Evolutionary conservation across 2,888 invertebrate species (phyloP), one percentile per base, ranked within the genome.

Genomic region (Amphipyra berbera): DNA sequence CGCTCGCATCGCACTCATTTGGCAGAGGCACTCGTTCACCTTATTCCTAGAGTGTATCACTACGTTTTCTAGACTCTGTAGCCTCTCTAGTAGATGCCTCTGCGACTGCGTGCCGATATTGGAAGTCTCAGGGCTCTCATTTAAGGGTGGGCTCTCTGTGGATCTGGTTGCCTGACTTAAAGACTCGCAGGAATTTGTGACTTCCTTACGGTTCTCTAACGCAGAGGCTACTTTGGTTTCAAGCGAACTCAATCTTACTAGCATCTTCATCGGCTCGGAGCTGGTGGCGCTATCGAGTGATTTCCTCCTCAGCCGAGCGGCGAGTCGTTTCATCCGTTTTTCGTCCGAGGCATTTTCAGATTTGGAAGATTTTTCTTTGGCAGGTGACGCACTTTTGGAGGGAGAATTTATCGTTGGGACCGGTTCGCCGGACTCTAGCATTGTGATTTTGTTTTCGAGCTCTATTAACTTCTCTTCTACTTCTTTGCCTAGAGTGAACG

Each of bases 381-480:
- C 91, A 83, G 95, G 89, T 72, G 95, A 95, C 73, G 92, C 88
- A 75, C 95, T 95, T 81, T 96, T 96, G 6, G 95, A 95, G 42
- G 94, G 95, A 53, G 91, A 89, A 67, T 93, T 92, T 54, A 93
- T 92, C 10, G 86, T 90, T 12, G 95, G 93, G 30, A 93, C 90
- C 2, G 92, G 79, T 55, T 95, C 90, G 27, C 92, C 91, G 12
- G 91, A 85, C 83, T 97, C 97, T 55, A 97, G 88, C 69, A 96
- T 95, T 58, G 96, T 95, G 49, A 98, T 97, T 91, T 97, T 97
- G 52, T 96, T 96, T 90, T 98, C 98, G 63, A 98, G 89, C 85
- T 97, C 97, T n/a, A 96, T 96, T 47, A 98, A 95, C 87, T 98
- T 98, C 69, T 97, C 97, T 88, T 98, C 98, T 14, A 98, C 96